phyloP scores from a whole-genome alignment of 1,140 invertebrate genomes.

The Sycophila sp. region DNA sequence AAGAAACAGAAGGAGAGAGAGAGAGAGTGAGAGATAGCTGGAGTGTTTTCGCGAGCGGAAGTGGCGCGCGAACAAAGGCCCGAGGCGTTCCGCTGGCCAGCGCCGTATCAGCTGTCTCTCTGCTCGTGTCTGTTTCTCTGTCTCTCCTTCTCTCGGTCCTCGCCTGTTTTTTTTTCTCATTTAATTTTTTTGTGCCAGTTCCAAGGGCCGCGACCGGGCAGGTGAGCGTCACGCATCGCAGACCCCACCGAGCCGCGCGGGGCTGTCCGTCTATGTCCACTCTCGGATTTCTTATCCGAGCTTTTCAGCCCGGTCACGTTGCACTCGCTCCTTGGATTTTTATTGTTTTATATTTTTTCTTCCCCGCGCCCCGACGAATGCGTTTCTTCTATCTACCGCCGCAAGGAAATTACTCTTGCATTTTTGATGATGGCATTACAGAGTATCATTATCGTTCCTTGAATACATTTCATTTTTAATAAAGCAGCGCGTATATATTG shows the following conservation, averaged over 20 bases:
- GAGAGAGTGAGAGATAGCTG: background rate
- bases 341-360: too few species aligned
- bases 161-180: background rate
- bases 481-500: too few species aligned
- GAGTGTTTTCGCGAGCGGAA: slow-evolving; percentile 31
- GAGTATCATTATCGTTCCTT: too few species aligned
- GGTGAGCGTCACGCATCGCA: slow-evolving; percentile 24
- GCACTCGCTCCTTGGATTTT: too few species aligned
- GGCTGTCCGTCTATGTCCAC: too few species aligned
- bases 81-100: slow-evolving; percentile 16
- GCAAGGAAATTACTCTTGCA: too few species aligned
- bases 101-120: slow-evolving; percentile 24
- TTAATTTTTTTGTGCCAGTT: background rate
- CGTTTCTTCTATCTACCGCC: too few species aligned
- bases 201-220: background rate
- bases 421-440: too few species aligned
- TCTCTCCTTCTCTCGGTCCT: background rate
- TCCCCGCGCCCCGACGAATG: too few species aligned
- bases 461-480: too few species aligned
- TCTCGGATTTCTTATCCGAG: background rate
- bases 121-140: too few species aligned
- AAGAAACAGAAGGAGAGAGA: background rate
- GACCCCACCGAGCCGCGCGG: background rate
- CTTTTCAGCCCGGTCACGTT: background rate
- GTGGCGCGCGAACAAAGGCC: slow-evolving; percentile 23